phyloP scores from a whole-genome alignment of 2,888 invertebrate species.

The Epiblema foenella region DNA sequence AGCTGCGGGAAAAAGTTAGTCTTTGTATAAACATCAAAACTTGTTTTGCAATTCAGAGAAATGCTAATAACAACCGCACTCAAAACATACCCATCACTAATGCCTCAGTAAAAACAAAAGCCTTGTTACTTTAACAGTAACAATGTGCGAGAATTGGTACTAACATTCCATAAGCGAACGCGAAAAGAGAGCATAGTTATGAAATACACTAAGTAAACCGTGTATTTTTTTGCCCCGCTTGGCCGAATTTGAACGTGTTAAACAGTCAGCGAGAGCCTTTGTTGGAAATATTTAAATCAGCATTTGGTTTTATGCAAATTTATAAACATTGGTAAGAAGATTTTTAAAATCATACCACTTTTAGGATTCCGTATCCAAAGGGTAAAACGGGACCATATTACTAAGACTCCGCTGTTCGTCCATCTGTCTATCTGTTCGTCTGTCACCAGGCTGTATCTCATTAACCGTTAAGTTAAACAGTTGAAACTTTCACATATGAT shows the following conservation, averaged over 20 bases:
- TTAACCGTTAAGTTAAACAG: too few relatives aligned
- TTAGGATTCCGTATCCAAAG: too few relatives aligned
- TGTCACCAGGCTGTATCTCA: too few relatives aligned
- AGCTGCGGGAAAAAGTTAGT: too few relatives aligned
- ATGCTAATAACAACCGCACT: conserved; percentile 23
- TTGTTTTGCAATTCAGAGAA: background rate
- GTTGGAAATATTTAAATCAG: conserved; percentile 1
- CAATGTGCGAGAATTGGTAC: conserved; percentile 30
- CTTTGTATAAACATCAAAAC: background rate
- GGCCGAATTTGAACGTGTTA: conserved; percentile 25
- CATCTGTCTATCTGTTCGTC: too few relatives aligned
- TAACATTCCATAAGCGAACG: conserved; percentile 32
- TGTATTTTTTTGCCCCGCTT: conserved; percentile 19
- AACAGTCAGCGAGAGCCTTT: background rate
- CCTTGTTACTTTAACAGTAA: conserved; percentile 28
- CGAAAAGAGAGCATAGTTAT: conserved; percentile 17
- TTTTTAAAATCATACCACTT: background rate
- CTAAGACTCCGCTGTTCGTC: too few relatives aligned
- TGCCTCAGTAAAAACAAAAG: conserved; percentile 26
- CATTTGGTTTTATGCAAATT: background rate
- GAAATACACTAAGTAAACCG: conserved; percentile 24
- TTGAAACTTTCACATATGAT: too few relatives aligned
- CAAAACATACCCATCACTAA: conserved; percentile 2
- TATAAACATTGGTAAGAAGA: background rate
- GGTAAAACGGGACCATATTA: too few relatives aligned